Evolutionary conservation across 1,140 invertebrate species (phyloP).

Genomic region (Nasonia giraulti): DNA sequence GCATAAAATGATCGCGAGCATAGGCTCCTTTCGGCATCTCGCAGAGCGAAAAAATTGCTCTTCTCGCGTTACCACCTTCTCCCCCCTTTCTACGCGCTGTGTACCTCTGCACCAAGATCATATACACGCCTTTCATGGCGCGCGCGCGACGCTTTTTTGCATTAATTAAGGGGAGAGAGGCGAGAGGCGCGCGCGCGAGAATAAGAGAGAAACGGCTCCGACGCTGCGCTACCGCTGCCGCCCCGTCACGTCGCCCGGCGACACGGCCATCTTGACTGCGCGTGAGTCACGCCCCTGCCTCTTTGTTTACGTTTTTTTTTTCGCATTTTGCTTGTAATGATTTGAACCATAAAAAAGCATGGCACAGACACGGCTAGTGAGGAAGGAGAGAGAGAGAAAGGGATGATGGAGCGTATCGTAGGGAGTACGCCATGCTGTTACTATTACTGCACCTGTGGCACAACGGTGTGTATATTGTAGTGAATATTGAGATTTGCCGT

Average conservation of each 20-base stretch:
- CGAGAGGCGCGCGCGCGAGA: not conserved
- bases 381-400: not conserved
- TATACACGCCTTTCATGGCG: constrained; percentile 20
- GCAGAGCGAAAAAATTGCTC: constrained; percentile 29
- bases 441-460: too few species aligned
- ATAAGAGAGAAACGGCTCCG: not conserved
- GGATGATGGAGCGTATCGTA: too few species aligned
- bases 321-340: constrained; percentile 11
- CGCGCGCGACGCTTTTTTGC: constrained; percentile 42
- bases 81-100: not conserved
- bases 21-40: not conserved
- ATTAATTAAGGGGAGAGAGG: constrained; percentile 44
- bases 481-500: not conserved
- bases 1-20: not conserved
- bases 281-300: constrained; percentile 69
- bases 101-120: not conserved
- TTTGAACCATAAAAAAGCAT: not conserved
- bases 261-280: constrained; percentile 70
- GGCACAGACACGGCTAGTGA: too few species aligned
- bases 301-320: constrained; percentile 66
- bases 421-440: too few species aligned
- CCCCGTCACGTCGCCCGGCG: constrained; percentile 50
- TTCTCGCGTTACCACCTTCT: constrained; percentile 45
- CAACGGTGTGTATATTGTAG: too few species aligned
- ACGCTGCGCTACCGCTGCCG: not conserved